Evolutionary conservation across 2,888 invertebrate genomes (phyloP).

Genomic region (Liposcelis brunnea): DNA sequence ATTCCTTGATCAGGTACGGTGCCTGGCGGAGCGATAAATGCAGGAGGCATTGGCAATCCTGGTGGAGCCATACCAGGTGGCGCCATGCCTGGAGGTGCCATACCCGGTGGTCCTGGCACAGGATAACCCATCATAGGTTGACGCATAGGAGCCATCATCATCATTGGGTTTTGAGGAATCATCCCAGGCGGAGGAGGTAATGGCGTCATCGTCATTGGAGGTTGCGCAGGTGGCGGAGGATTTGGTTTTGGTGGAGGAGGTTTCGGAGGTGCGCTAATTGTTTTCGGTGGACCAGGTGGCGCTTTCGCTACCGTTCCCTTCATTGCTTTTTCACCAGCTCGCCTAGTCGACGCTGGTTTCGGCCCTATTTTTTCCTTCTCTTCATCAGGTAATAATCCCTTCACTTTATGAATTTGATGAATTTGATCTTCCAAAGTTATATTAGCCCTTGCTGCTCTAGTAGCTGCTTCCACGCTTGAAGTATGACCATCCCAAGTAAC

Average conservation of each 20-base stretch:
- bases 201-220: conserved; percentile 21
- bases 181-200: conserved; percentile 18
- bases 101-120: neutral
- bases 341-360: conserved; percentile 42
- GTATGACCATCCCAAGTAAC: conserved; percentile 99
- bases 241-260: conserved; percentile 17
- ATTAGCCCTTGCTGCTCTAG: conserved; percentile 82
- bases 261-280: conserved; percentile 22
- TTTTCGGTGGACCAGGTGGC: conserved; percentile 24
- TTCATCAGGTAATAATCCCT: conserved; percentile 84
- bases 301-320: conserved; percentile 32
- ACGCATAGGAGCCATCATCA: conserved; percentile 28
- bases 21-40: conserved; percentile 3
- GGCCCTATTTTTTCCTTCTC: conserved; percentile 96
- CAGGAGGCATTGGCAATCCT: conserved; percentile 2
- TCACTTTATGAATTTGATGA: conserved; percentile 91
- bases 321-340: conserved; percentile 24
- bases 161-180: conserved; percentile 35
- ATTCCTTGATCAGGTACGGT: conserved; percentile 12
- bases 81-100: neutral
- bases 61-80: conserved; percentile 4
- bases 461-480: conserved; percentile 89
- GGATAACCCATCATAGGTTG: conserved; percentile 4
- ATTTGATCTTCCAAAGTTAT: conserved; percentile 94
- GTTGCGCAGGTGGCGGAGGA: conserved; percentile 34